Conservation (phyloP, 2,797 vertebrate species). For the Peromyscus attwateri region DNA sequence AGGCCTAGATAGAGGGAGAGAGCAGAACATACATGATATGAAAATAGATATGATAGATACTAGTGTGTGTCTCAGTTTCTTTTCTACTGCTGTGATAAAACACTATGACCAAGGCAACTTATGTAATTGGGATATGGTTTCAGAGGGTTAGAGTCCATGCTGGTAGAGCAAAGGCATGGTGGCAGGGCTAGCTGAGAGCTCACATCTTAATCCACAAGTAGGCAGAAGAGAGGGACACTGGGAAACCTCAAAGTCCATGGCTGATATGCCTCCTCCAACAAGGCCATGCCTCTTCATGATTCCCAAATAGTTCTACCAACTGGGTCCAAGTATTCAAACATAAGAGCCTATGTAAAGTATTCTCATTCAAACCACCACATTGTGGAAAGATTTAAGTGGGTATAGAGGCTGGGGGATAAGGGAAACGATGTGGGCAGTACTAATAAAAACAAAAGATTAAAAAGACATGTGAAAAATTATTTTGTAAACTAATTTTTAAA, state of each 20-base stretch:
- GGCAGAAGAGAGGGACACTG: not conserved
- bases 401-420: not conserved
- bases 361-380: not conserved
- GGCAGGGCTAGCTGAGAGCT: not conserved
- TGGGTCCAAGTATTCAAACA: not conserved
- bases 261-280: not conserved
- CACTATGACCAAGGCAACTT: not conserved
- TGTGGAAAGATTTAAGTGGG: not conserved
- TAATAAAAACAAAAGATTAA: not conserved
- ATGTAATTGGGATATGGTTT: not conserved
- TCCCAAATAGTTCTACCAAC: not conserved
- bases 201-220: not conserved
- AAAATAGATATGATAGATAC: not conserved
- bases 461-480: not conserved
- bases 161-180: not conserved
- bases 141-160: not conserved
- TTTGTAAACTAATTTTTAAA: not conserved
- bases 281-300: not conserved
- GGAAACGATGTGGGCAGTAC: not conserved
- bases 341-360: too few relatives aligned
- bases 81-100: not conserved
- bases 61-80: too few relatives aligned
- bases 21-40: not conserved
- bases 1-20: not conserved
- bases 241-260: not conserved